A percentile compares a stretch with the other conserved stretches of the same genome.
Evolutionary conservation across 2,113 vertebrate species (phyloP).

Genomic region (Casuarius casuarius): DNA sequence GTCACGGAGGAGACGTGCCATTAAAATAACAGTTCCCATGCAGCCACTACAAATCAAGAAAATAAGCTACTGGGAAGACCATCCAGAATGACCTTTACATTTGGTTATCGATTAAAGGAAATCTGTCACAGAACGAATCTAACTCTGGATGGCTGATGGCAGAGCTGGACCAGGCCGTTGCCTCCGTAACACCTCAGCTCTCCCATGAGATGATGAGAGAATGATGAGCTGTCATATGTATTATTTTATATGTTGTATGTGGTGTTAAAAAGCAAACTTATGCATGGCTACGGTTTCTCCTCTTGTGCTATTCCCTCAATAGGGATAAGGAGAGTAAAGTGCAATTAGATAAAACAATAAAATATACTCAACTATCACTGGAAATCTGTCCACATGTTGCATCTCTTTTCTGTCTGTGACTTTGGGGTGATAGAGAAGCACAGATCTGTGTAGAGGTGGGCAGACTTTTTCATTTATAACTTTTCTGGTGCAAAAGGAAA

Average conservation of each 20-base stretch:
- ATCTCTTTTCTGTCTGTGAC: neutral
- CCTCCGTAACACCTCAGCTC: neutral
- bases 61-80: neutral
- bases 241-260: neutral
- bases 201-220: neutral
- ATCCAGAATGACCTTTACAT: neutral
- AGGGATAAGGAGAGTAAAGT: neutral
- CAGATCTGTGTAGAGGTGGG: neutral
- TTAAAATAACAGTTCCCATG: neutral
- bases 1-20: neutral
- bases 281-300: neutral
- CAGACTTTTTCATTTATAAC: neutral
- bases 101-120: neutral
- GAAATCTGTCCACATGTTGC: neutral
- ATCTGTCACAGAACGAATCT: neutral
- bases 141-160: neutral
- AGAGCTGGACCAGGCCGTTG: neutral
- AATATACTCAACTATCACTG: neutral
- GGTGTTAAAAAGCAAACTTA: neutral
- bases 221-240: neutral
- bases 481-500: neutral
- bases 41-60: neutral
- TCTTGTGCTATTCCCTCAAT: constrained; percentile 27
- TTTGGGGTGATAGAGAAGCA: neutral
- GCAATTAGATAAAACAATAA: neutral